phyloP scores from a whole-genome alignment of 2,113 vertebrate genomes.

The Mobula birostris region DNA sequence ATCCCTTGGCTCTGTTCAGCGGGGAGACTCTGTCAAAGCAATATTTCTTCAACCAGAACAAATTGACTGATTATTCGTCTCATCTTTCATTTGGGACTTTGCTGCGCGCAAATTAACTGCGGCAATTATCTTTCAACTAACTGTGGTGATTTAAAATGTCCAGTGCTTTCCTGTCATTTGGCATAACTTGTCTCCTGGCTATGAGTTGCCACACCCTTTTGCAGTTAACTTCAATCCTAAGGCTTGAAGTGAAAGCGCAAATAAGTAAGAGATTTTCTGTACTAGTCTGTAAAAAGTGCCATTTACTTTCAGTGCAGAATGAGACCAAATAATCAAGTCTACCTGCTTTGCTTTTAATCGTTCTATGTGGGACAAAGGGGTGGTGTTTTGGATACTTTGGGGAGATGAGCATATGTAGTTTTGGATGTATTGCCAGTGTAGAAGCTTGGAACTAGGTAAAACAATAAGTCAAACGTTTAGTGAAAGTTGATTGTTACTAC shows the following conservation, averaged over 20 bases:
- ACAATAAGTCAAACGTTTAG: not conserved
- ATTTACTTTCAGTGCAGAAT: not conserved
- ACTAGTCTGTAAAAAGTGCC: not conserved
- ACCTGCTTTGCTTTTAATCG: not conserved
- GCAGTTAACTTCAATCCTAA: not conserved
- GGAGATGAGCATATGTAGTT: not conserved
- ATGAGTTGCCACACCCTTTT: not conserved
- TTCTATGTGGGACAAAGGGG: not conserved
- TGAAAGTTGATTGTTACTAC: not conserved
- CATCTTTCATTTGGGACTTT: not conserved
- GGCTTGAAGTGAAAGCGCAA: not conserved
- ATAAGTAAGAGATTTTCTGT: not conserved
- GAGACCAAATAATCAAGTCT: not conserved
- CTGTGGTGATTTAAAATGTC: not conserved
- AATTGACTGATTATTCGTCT: not conserved
- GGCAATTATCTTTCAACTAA: not conserved
- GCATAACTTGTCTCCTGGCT: not conserved
- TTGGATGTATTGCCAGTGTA: not conserved
- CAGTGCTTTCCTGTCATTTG: not conserved
- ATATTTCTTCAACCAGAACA: not conserved
- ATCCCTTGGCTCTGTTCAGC: not conserved
- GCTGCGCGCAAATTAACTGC: slow-evolving; percentile 25
- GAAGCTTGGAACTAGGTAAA: not conserved
- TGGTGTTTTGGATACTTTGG: not conserved
- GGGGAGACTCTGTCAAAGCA: not conserved